Conservation (phyloP, 2,888 invertebrate species). For the Baccha elongata region DNA sequence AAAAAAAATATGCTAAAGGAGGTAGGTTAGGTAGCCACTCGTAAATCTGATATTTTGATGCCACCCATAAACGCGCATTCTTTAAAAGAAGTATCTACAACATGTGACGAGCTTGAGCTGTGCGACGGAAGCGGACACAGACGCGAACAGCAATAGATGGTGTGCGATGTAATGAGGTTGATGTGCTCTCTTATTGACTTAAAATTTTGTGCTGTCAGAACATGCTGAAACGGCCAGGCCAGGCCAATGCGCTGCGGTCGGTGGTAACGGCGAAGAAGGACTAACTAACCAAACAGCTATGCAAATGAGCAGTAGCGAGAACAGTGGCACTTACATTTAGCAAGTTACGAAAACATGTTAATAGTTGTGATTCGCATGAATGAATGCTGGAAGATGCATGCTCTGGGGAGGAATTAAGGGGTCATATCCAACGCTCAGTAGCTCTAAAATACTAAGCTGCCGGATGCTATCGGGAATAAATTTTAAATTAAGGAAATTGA, state of each 20-base stretch:
- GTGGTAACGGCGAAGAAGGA: constrained; percentile 22
- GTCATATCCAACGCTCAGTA: background rate
- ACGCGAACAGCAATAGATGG: constrained; percentile 47
- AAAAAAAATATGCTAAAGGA: constrained; percentile 31
- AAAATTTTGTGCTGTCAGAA: constrained; percentile 50
- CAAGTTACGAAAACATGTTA: constrained; percentile 68
- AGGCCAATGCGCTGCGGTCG: background rate
- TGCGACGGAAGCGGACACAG: background rate
- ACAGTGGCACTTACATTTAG: constrained; percentile 67
- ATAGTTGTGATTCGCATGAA: constrained; percentile 69
- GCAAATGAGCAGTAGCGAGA: constrained; percentile 62
- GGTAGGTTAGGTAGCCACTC: constrained; percentile 17
- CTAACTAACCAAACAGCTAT: constrained; percentile 71
- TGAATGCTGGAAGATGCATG: constrained; percentile 51
- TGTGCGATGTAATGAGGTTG: constrained; percentile 66
- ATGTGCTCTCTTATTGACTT: constrained; percentile 71
- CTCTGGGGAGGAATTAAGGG: constrained; percentile 19
- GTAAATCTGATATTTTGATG: constrained; percentile 68
- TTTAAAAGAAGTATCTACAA: constrained; percentile 45
- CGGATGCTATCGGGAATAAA: constrained; percentile 39
- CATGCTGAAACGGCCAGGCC: background rate
- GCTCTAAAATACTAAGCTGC: constrained; percentile 11
- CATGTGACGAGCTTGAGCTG: constrained; percentile 53
- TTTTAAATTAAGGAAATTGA: constrained; percentile 30
- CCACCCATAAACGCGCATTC: constrained; percentile 68